Evolutionary conservation across 1,140 invertebrate species (phyloP).

Genomic region (Paramacrobiotus metropolitanus): DNA sequence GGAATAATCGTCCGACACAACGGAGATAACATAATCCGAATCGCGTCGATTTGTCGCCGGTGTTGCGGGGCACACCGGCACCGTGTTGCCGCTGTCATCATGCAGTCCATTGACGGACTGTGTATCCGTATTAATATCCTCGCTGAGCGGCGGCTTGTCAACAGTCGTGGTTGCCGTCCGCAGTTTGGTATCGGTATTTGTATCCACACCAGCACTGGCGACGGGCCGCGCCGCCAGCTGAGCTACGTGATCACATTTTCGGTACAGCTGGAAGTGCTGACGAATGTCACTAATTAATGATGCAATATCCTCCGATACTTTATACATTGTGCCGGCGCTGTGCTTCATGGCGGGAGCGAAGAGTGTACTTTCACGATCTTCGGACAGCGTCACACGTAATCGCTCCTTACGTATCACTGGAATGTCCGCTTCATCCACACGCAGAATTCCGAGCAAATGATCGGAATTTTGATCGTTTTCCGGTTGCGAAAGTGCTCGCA

Average conservation of each 20-base stretch:
- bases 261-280: not conserved
- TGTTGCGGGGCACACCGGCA: too few relatives aligned
- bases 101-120: too few relatives aligned
- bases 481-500: not conserved
- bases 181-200: not conserved
- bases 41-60: too few relatives aligned
- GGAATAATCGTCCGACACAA: conserved; percentile 1
- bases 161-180: too few relatives aligned
- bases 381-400: not conserved
- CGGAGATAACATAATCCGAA: not conserved
- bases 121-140: too few relatives aligned
- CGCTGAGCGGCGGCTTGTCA: too few relatives aligned
- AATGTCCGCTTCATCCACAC: not conserved
- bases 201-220: not conserved
- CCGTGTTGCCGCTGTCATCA: too few relatives aligned
- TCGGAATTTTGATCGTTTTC: not conserved
- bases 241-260: not conserved
- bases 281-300: not conserved
- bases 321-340: not conserved
- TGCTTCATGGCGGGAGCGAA: not conserved
- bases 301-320: not conserved
- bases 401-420: not conserved
- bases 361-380: not conserved
- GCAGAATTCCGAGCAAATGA: not conserved
- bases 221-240: too few relatives aligned